phyloP scores from a whole-genome alignment of 2,113 vertebrate species.

The Bagarius yarrelli region DNA sequence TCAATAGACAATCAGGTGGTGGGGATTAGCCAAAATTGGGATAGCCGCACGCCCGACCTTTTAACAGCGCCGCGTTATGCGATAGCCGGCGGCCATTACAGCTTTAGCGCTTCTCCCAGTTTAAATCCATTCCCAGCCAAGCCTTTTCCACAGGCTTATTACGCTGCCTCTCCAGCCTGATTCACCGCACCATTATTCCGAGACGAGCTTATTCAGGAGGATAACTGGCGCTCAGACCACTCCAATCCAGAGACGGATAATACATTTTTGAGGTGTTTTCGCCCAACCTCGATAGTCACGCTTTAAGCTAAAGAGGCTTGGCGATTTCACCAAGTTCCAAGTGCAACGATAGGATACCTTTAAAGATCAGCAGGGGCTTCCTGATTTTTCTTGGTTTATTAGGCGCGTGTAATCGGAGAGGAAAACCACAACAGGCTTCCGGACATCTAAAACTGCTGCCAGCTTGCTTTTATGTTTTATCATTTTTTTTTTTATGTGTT shows the following conservation, averaged over 20 bases:
- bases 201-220: constrained; percentile 46
- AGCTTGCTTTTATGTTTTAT: too few species aligned
- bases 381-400: constrained; percentile 6
- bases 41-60: constrained; percentile 64
- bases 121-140: constrained; percentile 62
- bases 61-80: constrained; percentile 65
- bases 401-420: neutral
- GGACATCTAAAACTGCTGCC: neutral
- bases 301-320: constrained; percentile 16
- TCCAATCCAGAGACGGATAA: constrained; percentile 20
- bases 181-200: constrained; percentile 49
- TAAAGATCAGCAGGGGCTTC: constrained; percentile 1
- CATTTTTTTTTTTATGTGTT: too few species aligned
- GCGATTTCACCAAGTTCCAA: neutral
- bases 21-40: constrained; percentile 72
- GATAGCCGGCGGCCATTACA: constrained; percentile 58
- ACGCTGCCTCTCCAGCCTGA: constrained; percentile 45
- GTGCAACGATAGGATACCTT: neutral
- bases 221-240: constrained; percentile 21
- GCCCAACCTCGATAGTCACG: neutral
- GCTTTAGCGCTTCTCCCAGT: constrained; percentile 50
- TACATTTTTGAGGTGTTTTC: constrained; percentile 10
- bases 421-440: neutral
- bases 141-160: constrained; percentile 59
- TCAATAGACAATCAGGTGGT: constrained; percentile 69